Evolutionary conservation across 2,797 vertebrate genomes (phyloP), one percentile per base, ranked within the genome.

Genomic region (Atherinosoma microstoma): DNA sequence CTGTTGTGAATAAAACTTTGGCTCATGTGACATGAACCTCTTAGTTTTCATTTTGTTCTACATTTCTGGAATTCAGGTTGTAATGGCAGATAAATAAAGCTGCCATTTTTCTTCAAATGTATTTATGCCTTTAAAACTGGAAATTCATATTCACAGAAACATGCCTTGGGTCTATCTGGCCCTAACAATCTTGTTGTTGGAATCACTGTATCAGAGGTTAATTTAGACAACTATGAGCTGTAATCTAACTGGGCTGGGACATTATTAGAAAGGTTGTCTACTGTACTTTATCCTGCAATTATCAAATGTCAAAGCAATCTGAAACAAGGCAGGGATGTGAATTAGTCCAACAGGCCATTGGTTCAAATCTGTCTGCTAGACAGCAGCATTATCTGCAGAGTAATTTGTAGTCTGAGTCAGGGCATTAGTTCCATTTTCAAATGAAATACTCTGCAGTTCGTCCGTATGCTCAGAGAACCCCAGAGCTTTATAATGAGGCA

Each of bases 401-500:
- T 82, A 59, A 87, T 91, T 88, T 89, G 87, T 67, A 84, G 82
- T 74, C 81, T 70, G 65, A 85, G 76, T 83, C 73, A 36, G 64
- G 61, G 69, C 82, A 88, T 92, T 84, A 85, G 83, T 78, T 80
- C 78, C 47, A 85, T 87, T 89, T 83, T 87, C 76, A 84, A 85
- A 88, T 88, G 64, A 49, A 87, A 92, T 68, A 70, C 75, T 67
- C 78, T 49, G 84, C 83, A 71, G 72, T 86, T 84, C 67, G 87
- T 85, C 76, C 58, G 35, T 62, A 72, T 45, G 63, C 60, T 76
- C 66, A 11, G 75, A 79, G 77, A 81, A 72, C 47, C 64, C 42
- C 70, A 63, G 65, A 75, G 75, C 80, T 84, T 78, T 79, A 70
- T 89, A 90, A 91, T 83, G 79, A 91, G 80, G 80, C 38, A 42